Evolutionary conservation across 2,888 invertebrate species (phyloP), one percentile per base, ranked within the genome.

Genomic region (Neoitamus cyanurus): DNA sequence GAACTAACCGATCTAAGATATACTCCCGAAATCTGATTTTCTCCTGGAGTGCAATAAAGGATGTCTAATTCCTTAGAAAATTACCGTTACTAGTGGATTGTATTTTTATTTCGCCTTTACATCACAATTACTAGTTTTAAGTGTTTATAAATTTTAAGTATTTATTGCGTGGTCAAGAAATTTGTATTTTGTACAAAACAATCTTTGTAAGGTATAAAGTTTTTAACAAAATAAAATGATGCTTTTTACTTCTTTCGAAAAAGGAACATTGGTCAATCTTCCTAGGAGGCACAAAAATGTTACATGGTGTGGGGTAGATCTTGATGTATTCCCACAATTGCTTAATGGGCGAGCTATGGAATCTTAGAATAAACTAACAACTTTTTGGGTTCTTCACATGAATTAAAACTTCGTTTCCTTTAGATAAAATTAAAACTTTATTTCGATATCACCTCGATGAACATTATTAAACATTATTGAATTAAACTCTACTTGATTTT

Each of bases 91-190:
- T 69, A 36, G 30, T n/a, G 36, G 20, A 68, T 58, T 82, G 15
- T 82, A 69, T 82, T 68, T 82, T 75, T 20, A 70, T 84, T 75
- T 82, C 48, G 34, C 31, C 37, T 85, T 68, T 80, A 85, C 85
- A 85, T 85, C 85, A 85, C 85, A 85, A 73, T 48, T 30, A 75
- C 20, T 83, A 83, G 85, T 34, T 34, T 46, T 85, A 85, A 85
- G 84, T 80, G 78, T 83, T 85, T 77, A 73, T 85, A 75, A 75
- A 83, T 75, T 83, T 75, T 75, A 83, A 83, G 75, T 83, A 83
- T 85, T 85, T 85, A 85, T 85, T 85, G 48, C 34, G 83, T 78
- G 36, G 31, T 69, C 70, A 75, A 34, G 0, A 73, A 68, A n/a
- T 58, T 36, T 85, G 78, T 83, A 83, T 84, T 85, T 84, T 84